Conservation (phyloP, 2,888 invertebrate species). For the Tenodera sinensis region DNA sequence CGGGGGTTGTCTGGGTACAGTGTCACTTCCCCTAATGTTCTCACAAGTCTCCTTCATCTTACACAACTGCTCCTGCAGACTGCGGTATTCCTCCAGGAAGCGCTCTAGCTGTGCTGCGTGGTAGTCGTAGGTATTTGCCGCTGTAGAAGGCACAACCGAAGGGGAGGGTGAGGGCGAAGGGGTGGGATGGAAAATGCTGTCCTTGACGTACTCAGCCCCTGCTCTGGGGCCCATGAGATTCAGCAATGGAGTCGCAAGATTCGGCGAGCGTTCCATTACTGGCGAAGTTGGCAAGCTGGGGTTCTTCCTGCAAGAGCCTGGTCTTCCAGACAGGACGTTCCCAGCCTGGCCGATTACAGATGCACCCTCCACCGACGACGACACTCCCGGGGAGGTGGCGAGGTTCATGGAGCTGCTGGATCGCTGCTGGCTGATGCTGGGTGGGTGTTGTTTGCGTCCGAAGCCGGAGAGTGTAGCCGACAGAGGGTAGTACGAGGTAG, state of each 20-base stretch:
- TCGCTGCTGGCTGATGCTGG: constrained; percentile 48
- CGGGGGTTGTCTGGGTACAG: not conserved
- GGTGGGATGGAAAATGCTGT: not conserved
- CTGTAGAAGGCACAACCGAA: constrained; percentile 19
- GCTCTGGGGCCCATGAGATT: constrained; percentile 55
- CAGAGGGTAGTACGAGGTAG: constrained; percentile 43
- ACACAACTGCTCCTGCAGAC: constrained; percentile 70
- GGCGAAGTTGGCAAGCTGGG: constrained; percentile 66
- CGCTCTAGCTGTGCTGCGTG: constrained; percentile 75
- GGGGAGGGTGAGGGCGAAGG: constrained; percentile 21
- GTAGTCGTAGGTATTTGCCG: constrained; percentile 64
- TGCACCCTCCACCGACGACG: not conserved
- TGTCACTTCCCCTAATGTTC: constrained; percentile 53
- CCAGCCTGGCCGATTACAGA: not conserved
- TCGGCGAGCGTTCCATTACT: constrained; percentile 42
- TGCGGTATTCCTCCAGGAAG: constrained; percentile 75
- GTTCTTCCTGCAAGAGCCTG: constrained; percentile 42
- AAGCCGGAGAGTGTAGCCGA: constrained; percentile 32
- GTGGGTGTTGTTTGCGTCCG: constrained; percentile 36
- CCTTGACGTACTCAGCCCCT: not conserved
- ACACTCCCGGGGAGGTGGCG: constrained; percentile 47
- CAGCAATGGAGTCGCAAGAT: constrained; percentile 54
- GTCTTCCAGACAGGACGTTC: not conserved
- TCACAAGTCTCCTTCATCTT: constrained; percentile 78
- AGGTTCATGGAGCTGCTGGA: constrained; percentile 71